These are phyloP conservation scores for Silurus glanis DNA, from an alignment of 2,113 vertebrate genomes.

Conservation along the genomic window DNA sequence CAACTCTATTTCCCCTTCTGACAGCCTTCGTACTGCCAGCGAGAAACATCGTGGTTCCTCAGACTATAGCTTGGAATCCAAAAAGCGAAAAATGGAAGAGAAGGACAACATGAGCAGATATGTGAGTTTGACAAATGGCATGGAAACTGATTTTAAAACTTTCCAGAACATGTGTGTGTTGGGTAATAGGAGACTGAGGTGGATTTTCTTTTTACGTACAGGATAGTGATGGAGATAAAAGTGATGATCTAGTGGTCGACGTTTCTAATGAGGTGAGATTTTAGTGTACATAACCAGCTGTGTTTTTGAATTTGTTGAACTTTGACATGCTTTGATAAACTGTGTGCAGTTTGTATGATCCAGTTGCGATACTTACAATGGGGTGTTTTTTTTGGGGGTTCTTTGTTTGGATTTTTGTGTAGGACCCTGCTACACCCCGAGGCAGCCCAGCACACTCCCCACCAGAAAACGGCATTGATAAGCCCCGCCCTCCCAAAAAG, in stretches of 20 bases:
- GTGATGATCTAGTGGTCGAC: conserved; percentile 93
- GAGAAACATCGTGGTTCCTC: conserved; percentile 92
- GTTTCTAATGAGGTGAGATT: conserved; percentile 91
- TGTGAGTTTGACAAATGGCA: conserved; percentile 70
- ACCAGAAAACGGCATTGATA: conserved; percentile 95
- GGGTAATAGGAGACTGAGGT: not conserved
- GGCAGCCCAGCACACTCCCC: conserved; percentile 95
- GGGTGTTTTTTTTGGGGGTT: not conserved
- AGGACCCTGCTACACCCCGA: conserved; percentile 95
- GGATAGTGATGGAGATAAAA: conserved; percentile 99
- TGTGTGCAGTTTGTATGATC: not conserved
- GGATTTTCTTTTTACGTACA: conserved; percentile 58
- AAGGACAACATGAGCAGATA: conserved; percentile 95
- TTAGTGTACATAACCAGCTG: not conserved
- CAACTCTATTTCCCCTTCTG: conserved; percentile 90
- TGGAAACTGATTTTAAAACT: not conserved
- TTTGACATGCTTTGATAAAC: not conserved
- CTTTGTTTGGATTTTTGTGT: not conserved
- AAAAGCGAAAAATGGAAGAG: conserved; percentile 94
- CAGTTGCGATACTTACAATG: not conserved
- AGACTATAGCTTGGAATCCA: conserved; percentile 88
- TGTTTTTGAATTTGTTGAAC: not conserved
- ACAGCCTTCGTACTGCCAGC: conserved; percentile 85
- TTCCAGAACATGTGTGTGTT: not conserved
- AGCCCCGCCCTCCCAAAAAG: conserved; percentile 92